Base-by-base conservation (phyloP, 2,797 vertebrate species). In the Hoplostethus atlanticus region DNA sequence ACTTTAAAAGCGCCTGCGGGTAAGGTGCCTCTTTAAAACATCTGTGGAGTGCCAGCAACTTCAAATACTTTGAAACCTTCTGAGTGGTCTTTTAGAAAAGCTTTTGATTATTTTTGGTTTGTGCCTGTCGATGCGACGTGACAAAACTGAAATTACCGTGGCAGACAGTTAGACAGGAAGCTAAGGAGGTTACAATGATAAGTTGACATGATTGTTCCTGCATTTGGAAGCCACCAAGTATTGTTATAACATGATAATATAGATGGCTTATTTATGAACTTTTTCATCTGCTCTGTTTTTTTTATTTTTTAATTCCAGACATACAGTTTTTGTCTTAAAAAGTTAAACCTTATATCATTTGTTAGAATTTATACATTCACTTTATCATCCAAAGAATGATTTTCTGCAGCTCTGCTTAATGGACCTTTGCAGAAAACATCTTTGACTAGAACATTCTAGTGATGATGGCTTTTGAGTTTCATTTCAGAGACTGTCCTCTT, bases 1-100 rank as follows among this genome's bases (percentile, higher is more conserved):
- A 59, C 71, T 75, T 83, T 83, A 81, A 66, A 73, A 68, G 76
- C 53, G 79, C 80, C 73, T 68, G 56, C 1, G 1, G 78, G 89
- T 93, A 90, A 92, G 90, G 66, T 85, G 77, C 60, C 6, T 30
- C 72, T 84, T 85, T 78, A 56, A 85, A 66, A 84, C 36, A 76
- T n/a, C 73, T 73, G 73, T 73, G 25, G 60, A 82, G 58, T 40
- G 64, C 60, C 61, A 38, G 66, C 31, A 60, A 64, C 52, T 67
- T 68, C 13, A 70, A 73, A 67, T 66, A 68, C 75, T 83, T 69
- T 76, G 30, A 75, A 71, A 67, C 25, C 47, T 79, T 79, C 25
- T 52, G 50, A 79, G 66, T 64, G 12, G 34, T 17, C 8, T 13
- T 75, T 85, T 79, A 34, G 71, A 34, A 61, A 44, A 74, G 46